A percentile compares a stretch with the other conserved stretches of the same genome.
phyloP scores from a whole-genome alignment of 2,113 vertebrate genomes.

The Alces alces region DNA sequence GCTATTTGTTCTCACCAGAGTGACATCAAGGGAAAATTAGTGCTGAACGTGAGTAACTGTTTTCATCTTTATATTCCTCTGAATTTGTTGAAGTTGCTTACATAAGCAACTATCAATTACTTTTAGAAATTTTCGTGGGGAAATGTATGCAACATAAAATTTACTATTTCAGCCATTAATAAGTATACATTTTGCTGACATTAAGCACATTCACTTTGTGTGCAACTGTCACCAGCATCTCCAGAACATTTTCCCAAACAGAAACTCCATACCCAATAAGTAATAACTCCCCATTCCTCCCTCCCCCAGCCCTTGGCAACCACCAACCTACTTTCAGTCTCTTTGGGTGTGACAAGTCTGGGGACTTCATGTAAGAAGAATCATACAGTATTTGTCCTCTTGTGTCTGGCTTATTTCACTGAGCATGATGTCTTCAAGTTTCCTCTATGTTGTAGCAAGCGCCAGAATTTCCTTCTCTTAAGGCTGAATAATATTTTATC shows the following conservation, averaged over 20 bases:
- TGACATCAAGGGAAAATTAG: background rate
- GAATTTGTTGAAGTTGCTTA: background rate
- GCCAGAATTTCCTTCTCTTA: background rate
- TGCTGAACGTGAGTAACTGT: background rate
- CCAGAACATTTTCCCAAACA: background rate
- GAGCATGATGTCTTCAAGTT: background rate
- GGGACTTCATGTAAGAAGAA: background rate
- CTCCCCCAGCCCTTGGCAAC: background rate
- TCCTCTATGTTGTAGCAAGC: background rate
- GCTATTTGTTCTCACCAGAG: background rate
- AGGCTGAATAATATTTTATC: background rate
- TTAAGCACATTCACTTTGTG: background rate
- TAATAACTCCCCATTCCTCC: background rate
- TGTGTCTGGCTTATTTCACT: background rate
- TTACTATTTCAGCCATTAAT: background rate
- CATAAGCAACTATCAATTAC: background rate
- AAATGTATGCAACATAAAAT: background rate
- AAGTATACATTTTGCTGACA: background rate
- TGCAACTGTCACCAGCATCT: background rate
- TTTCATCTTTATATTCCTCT: background rate
- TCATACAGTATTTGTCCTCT: background rate
- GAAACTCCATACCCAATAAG: background rate
- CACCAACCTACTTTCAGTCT: background rate
- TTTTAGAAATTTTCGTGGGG: background rate
- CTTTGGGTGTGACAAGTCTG: background rate